Base-by-base conservation (phyloP, 2,113 vertebrate species). In the Sinosuthora webbiana region DNA sequence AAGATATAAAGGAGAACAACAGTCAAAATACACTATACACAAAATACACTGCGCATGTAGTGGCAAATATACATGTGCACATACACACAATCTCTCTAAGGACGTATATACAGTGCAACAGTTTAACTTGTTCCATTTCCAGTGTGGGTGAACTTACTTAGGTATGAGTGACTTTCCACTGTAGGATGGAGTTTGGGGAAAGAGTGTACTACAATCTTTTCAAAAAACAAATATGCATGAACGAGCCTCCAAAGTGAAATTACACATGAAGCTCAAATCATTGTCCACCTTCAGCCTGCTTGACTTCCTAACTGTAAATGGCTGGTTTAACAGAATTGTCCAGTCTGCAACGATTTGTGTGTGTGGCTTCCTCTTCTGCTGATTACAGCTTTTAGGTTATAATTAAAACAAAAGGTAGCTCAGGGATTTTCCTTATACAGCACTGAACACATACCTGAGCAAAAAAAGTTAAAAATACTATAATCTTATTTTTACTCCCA, bases 81-180 rank as follows among this genome's bases (percentile, higher is more conserved):
- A 35, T 4, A 15, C 6, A 63, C 9, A 21, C 13, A 23, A 11
- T 23, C 11, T 56, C 30, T 30, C 14, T 31, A 1, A 7, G 1
- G 17, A 7, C 27, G 7, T 10, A 22, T 13, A 37, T 4, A 31
- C 1, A 23, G 11, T 41, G 55, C 30, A 53, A 41, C 28, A 53
- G 15, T 60, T 74, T 41, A 68, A 73, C 13, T 77, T 0, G 0
- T 13, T 0, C 24, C 22, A 83, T 69, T 69, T 64, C n/a, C 55
- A 56, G 2, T 3, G 24, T 42, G 33, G 74, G 49, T 33, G 27
- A 3, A 41, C 23, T 56, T 55, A 60, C 20, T 15, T 16, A 60
- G 33, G 2, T 45, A 35, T 7, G 18, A 93, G n/a, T 5, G 7
- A 39, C 59, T 69, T 79, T 31, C 55, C 78, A 76, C 28, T 59